Conservation (phyloP, 1,140 invertebrate species). For the Camponotus vicinus region DNA sequence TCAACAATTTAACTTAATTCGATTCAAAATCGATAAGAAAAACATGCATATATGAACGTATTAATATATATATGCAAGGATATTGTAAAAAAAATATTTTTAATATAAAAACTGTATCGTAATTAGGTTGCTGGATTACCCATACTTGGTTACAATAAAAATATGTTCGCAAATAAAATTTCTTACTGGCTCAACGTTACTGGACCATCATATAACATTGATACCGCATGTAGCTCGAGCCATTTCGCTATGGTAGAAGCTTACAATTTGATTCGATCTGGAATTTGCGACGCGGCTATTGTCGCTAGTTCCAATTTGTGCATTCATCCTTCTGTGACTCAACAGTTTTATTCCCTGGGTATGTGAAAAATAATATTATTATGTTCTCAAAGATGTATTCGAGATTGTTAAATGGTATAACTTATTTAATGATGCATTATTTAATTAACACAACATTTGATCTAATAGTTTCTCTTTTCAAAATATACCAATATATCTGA, state of each 20-base stretch:
- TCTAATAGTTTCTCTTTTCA: too few species aligned
- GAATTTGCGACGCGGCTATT: constrained; percentile 94
- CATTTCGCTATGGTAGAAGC: constrained; percentile 94
- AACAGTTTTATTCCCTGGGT: constrained; percentile 90
- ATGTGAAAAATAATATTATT: constrained; percentile 14
- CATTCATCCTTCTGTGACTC: constrained; percentile 93
- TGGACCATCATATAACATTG: constrained; percentile 93
- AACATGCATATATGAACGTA: too few species aligned
- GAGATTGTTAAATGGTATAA: constrained; percentile 66
- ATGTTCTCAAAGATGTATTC: background rate
- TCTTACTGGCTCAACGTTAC: constrained; percentile 91
- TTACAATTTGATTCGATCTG: constrained; percentile 91
- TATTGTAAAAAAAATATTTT: too few species aligned
- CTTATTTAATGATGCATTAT: too few species aligned
- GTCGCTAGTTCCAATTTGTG: constrained; percentile 94
- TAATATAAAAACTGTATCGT: background rate
- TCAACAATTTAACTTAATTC: background rate
- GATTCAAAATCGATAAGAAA: too few species aligned
- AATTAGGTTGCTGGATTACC: constrained; percentile 81
- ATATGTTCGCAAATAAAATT: constrained; percentile 96
- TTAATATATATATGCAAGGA: too few species aligned
- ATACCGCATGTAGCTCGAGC: constrained; percentile 96
- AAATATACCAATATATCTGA: too few species aligned
- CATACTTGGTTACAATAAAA: constrained; percentile 90
- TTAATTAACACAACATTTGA: too few species aligned